Conservation (phyloP, 1,140 invertebrate species). For the Sitophilus oryzae region DNA sequence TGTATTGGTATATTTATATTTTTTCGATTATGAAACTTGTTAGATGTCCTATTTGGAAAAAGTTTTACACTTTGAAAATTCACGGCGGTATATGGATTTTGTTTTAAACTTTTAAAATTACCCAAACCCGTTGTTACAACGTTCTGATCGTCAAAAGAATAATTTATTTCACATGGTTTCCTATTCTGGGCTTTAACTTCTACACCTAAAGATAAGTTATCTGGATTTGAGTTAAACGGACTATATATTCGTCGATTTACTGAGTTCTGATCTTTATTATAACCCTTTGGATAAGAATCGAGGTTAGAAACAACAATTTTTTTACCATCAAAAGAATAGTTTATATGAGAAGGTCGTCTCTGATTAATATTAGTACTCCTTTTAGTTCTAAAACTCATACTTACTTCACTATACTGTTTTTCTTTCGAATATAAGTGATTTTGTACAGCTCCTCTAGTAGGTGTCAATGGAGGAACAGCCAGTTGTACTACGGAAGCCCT, state of each 20-base stretch:
- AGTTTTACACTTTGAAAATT: too few species aligned
- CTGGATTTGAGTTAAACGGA: too few species aligned
- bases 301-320: constrained; percentile 9
- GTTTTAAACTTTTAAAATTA: background rate
- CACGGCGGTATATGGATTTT: background rate
- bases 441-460: background rate
- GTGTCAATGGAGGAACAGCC: background rate
- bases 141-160: too few species aligned
- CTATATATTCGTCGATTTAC: too few species aligned
- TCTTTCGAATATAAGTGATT: constrained; percentile 5
- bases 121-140: too few species aligned
- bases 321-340: constrained; percentile 11
- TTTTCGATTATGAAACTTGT: too few species aligned
- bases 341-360: background rate
- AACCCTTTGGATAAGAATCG: background rate
- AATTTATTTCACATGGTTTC: too few species aligned
- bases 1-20: too few species aligned
- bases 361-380: background rate
- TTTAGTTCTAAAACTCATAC: constrained; percentile 1
- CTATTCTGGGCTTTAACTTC: too few species aligned
- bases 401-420: constrained; percentile 7
- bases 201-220: too few species aligned
- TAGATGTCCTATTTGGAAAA: too few species aligned
- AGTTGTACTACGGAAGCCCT: background rate
- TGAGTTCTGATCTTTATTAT: too few species aligned